Conservation (phyloP, 1,140 invertebrate species). For the Formica exsecta region DNA sequence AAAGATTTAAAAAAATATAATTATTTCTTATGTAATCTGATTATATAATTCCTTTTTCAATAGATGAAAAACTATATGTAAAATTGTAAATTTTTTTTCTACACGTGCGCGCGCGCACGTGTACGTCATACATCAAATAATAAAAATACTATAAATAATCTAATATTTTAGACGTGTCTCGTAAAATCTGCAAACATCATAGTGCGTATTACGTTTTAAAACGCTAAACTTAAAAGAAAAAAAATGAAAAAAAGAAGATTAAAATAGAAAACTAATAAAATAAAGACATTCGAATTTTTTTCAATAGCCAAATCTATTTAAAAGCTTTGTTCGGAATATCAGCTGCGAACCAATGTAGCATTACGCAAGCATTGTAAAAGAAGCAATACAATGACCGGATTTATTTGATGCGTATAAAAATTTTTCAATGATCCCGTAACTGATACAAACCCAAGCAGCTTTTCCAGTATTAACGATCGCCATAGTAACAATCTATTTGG, state of each 20-base stretch:
- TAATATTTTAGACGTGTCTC: background rate
- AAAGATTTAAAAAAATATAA: background rate
- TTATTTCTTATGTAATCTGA: background rate
- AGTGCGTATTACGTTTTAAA: no score
- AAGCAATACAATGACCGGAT: background rate
- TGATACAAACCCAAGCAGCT: background rate
- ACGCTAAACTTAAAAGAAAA: background rate
- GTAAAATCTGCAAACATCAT: no score
- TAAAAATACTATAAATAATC: conserved; percentile 3
- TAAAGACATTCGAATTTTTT: background rate
- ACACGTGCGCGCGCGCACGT: no score
- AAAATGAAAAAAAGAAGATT: background rate
- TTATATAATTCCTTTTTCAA: background rate
- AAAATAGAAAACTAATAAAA: no score
- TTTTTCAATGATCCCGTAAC: conserved; percentile 3
- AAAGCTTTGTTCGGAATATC: background rate
- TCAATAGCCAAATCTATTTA: background rate
- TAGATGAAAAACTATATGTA: background rate
- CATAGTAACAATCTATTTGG: background rate
- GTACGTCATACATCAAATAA: background rate
- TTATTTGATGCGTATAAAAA: background rate
- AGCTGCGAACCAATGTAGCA: background rate
- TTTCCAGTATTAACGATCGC: background rate
- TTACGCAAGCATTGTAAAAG: background rate
- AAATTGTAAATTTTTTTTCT: background rate